A percentile compares a stretch with the other conserved stretches of the same genome.
These are phyloP conservation scores for Macrobrachium rosenbergii DNA, from an alignment of 1,140 invertebrate species.

Conservation along the genomic window DNA sequence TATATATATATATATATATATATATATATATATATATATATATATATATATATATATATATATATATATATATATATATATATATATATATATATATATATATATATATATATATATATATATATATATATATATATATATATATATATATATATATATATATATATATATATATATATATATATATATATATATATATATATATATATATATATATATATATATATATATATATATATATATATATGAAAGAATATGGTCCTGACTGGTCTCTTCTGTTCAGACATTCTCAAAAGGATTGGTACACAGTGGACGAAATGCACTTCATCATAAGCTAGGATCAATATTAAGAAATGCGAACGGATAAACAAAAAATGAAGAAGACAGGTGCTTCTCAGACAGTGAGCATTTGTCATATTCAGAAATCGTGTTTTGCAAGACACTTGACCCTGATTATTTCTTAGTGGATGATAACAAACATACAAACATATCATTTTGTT, in stretches of 20 bases:
- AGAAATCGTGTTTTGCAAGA: too few relatives aligned
- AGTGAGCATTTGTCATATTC: too few relatives aligned
- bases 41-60: background rate
- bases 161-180: background rate
- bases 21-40: too few relatives aligned
- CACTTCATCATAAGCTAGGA: too few relatives aligned
- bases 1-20: too few relatives aligned
- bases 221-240: slow-evolving; percentile 11
- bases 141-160: background rate
- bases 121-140: background rate
- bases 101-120: slow-evolving; percentile 9
- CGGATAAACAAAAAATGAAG: background rate
- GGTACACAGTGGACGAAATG: too few relatives aligned
- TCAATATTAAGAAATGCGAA: background rate
- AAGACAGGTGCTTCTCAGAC: background rate
- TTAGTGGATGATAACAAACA: too few relatives aligned
- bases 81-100: background rate
- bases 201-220: slow-evolving; percentile 9
- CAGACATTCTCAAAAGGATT: too few relatives aligned
- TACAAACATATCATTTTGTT: too few relatives aligned
- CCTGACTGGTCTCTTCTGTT: too few relatives aligned
- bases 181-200: background rate
- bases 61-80: background rate
- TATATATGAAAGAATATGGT: background rate
- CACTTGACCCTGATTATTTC: too few relatives aligned